phyloP scores from a whole-genome alignment of 2,797 vertebrate species.

The Etheostoma perlongum region DNA sequence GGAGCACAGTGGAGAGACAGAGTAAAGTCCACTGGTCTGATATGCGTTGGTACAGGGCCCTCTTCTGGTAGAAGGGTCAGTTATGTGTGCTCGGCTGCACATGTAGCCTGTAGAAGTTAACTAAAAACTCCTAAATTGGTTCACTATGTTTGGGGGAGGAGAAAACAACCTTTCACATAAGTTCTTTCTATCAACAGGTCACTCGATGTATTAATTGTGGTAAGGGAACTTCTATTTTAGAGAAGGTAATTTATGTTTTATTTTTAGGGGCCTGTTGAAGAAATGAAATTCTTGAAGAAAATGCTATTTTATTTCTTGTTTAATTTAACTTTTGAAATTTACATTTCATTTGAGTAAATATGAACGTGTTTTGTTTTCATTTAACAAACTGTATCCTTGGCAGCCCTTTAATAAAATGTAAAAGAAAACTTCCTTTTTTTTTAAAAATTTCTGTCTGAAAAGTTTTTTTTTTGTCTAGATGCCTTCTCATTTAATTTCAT shows the following conservation, averaged over 20 bases:
- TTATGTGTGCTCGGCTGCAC: not conserved
- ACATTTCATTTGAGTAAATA: slow-evolving; percentile 26
- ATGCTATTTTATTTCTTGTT: slow-evolving; percentile 36
- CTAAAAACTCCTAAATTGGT: not conserved
- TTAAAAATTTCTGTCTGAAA: slow-evolving; percentile 18
- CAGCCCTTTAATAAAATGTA: slow-evolving; percentile 43
- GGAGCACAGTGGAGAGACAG: not conserved
- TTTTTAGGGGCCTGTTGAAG: slow-evolving; percentile 44
- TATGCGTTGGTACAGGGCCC: slow-evolving; percentile 24
- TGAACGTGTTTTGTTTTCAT: slow-evolving; percentile 42
- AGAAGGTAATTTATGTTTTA: not conserved
- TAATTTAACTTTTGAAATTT: slow-evolving; percentile 33
- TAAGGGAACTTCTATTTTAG: not conserved
- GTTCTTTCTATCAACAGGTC: not conserved
- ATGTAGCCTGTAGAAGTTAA: not conserved
- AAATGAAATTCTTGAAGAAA: slow-evolving; percentile 18
- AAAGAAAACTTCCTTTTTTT: slow-evolving; percentile 1
- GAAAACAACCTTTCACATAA: no score
- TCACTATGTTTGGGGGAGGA: not conserved
- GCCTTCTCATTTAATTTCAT: not conserved
- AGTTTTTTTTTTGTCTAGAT: not conserved
- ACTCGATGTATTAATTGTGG: not conserved
- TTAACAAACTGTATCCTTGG: slow-evolving; percentile 40
- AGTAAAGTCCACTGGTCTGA: not conserved
- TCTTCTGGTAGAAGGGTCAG: slow-evolving; percentile 32